Conservation (phyloP, 2,113 vertebrate species). For the Gracilinanus agilis region DNA sequence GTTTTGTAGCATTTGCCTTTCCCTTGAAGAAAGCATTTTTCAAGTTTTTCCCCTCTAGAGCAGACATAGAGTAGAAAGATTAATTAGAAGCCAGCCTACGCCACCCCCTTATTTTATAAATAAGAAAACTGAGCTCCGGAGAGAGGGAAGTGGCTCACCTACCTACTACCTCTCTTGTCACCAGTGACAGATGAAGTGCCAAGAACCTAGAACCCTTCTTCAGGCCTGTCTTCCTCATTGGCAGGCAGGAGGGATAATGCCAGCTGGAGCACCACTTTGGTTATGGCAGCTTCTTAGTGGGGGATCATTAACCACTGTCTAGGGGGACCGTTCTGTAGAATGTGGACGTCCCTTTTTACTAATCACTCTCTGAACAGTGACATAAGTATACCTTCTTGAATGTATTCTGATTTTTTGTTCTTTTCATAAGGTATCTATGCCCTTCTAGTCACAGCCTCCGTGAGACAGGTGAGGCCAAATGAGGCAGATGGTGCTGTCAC, state of each 20-base stretch:
- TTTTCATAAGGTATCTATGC: neutral
- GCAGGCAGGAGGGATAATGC: neutral
- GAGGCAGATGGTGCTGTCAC: neutral
- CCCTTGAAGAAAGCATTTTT: neutral
- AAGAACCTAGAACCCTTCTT: neutral
- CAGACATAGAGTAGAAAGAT: neutral
- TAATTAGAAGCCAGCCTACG: neutral
- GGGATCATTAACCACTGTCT: neutral
- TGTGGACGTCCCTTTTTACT: neutral
- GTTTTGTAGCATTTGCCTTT: neutral
- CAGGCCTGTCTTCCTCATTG: neutral
- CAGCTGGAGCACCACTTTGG: neutral
- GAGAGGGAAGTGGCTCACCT: neutral
- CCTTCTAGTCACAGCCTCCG: neutral
- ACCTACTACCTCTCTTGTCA: neutral
- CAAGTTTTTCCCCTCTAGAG: neutral
- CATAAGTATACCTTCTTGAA: neutral
- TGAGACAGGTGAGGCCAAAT: neutral
- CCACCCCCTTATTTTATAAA: neutral
- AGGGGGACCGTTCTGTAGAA: neutral
- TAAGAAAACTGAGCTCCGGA: neutral
- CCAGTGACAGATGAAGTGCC: neutral
- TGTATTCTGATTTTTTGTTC: neutral
- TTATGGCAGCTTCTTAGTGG: constrained; percentile 24
- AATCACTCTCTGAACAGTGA: neutral